Conservation (phyloP, 2,113 vertebrate species). For the Misgurnus mizolepis region DNA sequence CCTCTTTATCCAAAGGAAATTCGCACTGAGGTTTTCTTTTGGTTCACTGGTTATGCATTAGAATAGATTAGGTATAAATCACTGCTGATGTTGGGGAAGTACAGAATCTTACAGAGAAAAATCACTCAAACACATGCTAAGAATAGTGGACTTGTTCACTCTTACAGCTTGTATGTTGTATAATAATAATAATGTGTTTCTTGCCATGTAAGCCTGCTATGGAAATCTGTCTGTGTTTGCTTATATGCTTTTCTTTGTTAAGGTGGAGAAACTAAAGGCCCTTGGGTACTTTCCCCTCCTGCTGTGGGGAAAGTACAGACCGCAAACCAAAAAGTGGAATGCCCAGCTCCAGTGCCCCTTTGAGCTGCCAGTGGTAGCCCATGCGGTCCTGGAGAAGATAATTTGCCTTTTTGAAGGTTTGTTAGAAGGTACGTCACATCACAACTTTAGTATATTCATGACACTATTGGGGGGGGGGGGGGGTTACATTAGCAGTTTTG, state of each 20-base stretch:
- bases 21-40: not conserved
- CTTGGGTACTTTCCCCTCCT: conserved; percentile 9
- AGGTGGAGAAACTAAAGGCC: conserved; percentile 5
- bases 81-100: not conserved
- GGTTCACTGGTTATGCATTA: not conserved
- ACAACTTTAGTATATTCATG: not conserved
- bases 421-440: not conserved
- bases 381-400: not conserved
- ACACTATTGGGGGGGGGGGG: not conserved
- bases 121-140: not conserved
- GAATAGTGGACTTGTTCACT: not conserved
- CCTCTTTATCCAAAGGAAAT: not conserved
- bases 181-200: not conserved
- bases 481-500: too few species aligned
- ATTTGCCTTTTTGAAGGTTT: too few species aligned
- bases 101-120: not conserved
- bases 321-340: not conserved
- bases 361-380: not conserved
- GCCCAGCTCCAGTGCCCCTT: not conserved
- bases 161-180: not conserved
- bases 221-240: too few species aligned
- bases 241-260: not conserved
- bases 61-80: not conserved
- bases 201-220: too few species aligned
- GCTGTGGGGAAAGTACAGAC: not conserved